Evolutionary conservation across 2,113 vertebrate species (phyloP).

Genomic region (Tragelaphus scriptus): DNA sequence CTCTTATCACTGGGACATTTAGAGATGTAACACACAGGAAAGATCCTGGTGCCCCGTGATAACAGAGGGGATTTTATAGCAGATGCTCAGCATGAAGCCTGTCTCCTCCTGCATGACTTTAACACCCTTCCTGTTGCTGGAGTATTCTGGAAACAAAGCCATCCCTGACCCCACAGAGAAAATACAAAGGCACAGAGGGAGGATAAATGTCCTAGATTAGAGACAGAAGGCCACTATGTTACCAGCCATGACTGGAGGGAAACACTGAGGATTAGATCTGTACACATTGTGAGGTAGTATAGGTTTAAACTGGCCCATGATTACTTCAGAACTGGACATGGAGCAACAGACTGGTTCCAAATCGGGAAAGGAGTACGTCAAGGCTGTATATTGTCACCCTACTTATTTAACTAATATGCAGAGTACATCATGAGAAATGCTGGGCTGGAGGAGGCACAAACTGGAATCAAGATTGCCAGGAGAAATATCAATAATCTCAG

Average conservation of each 20-base stretch:
- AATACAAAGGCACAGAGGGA: background rate
- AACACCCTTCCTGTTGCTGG: background rate
- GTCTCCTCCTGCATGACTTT: background rate
- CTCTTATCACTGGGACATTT: background rate
- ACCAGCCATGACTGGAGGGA: background rate
- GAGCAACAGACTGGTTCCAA: background rate
- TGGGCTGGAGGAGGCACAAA: background rate
- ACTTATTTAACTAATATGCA: background rate
- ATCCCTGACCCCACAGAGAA: background rate
- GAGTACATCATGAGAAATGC: background rate
- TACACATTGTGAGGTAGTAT: background rate
- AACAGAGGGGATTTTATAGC: background rate
- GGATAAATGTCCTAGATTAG: background rate
- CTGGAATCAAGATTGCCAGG: background rate
- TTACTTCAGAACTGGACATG: background rate
- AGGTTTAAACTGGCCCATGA: background rate
- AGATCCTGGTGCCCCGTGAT: background rate
- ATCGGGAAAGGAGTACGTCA: rapidly evolving
- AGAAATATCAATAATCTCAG: background rate
- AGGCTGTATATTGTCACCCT: background rate
- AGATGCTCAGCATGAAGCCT: rapidly evolving
- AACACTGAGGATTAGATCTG: background rate
- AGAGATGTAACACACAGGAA: background rate
- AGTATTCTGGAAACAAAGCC: background rate
- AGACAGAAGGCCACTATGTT: background rate